These are phyloP conservation scores for Melanotaenia duboulayi DNA, from an alignment of 2,113 vertebrate genomes.

Conservation along the genomic window DNA sequence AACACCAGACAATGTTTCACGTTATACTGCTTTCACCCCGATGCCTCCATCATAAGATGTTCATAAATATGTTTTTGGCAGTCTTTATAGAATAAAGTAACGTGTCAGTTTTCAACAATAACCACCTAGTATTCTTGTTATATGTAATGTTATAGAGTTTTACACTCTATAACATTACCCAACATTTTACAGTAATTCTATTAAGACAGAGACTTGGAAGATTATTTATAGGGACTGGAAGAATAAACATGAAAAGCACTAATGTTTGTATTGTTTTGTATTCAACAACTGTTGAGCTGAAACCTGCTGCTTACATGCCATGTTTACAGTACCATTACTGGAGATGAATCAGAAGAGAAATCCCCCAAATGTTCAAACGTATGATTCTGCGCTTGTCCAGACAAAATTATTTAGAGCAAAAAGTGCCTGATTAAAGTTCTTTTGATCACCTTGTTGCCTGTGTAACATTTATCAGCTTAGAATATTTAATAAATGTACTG, in stretches of 20 bases:
- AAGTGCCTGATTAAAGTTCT: conserved; percentile 84
- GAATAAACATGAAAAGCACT: conserved; percentile 60
- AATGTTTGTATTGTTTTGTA: conserved; percentile 53
- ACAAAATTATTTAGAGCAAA: conserved; percentile 75
- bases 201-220: conserved; percentile 46
- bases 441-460: conserved; percentile 38
- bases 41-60: conserved; percentile 38
- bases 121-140: conserved; percentile 24
- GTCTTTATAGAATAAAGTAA: conserved; percentile 31
- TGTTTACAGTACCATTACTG: conserved; percentile 35
- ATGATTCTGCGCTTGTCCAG: conserved; percentile 50
- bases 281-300: conserved; percentile 31
- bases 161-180: conserved; percentile 33
- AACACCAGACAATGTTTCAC: conserved; percentile 50
- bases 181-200: conserved; percentile 42
- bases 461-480: conserved; percentile 11
- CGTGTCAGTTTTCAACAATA: conserved; percentile 21
- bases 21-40: conserved; percentile 37
- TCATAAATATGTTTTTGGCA: conserved; percentile 37
- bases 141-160: no score
- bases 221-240: conserved; percentile 56
- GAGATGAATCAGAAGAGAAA: conserved; percentile 35
- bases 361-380: conserved; percentile 38
- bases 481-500: neutral
- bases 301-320: conserved; percentile 44